Conservation (phyloP, 2,797 vertebrate genomes). For the Salarias fasciatus region DNA sequence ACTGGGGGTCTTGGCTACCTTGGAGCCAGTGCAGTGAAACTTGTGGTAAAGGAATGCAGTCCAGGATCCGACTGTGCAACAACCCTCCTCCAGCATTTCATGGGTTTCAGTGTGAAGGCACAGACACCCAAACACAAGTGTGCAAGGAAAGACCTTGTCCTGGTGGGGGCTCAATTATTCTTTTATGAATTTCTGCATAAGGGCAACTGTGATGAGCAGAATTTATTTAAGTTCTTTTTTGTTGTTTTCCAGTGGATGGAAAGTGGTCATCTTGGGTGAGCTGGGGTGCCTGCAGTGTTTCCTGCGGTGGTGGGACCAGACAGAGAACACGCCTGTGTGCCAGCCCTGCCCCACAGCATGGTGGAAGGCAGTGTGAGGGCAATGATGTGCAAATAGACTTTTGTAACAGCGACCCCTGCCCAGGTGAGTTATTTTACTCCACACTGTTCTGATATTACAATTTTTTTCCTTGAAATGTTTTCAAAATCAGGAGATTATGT, state of each 20-base stretch:
- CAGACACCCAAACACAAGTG: slow-evolving; percentile 89
- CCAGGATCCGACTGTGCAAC: slow-evolving; percentile 89
- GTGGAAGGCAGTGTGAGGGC: slow-evolving; percentile 91
- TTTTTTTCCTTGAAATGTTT: no score
- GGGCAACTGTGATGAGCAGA: not conserved
- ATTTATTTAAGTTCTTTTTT: not conserved
- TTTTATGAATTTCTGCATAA: no score
- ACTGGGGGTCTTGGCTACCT: slow-evolving; percentile 91
- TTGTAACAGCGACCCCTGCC: slow-evolving; percentile 94
- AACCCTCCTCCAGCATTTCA: slow-evolving; percentile 88
- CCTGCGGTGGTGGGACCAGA: slow-evolving; percentile 92
- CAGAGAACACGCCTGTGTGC: slow-evolving; percentile 91
- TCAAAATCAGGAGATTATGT: no score
- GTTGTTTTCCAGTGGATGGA: slow-evolving; percentile 87
- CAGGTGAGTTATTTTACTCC: slow-evolving; percentile 82
- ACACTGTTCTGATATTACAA: no score
- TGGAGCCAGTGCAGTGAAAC: slow-evolving; percentile 92
- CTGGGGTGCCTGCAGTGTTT: slow-evolving; percentile 92
- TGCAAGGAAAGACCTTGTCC: slow-evolving; percentile 91
- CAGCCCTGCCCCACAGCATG: slow-evolving; percentile 87
- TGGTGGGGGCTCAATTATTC: slow-evolving; percentile 76
- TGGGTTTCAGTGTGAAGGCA: slow-evolving; percentile 85
- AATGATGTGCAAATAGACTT: slow-evolving; percentile 90
- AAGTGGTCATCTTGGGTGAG: slow-evolving; percentile 92
- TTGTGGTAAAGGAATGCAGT: slow-evolving; percentile 91